Evolutionary conservation across 2,888 invertebrate genomes (phyloP).

Genomic region (Trissolcus brochymenae): DNA sequence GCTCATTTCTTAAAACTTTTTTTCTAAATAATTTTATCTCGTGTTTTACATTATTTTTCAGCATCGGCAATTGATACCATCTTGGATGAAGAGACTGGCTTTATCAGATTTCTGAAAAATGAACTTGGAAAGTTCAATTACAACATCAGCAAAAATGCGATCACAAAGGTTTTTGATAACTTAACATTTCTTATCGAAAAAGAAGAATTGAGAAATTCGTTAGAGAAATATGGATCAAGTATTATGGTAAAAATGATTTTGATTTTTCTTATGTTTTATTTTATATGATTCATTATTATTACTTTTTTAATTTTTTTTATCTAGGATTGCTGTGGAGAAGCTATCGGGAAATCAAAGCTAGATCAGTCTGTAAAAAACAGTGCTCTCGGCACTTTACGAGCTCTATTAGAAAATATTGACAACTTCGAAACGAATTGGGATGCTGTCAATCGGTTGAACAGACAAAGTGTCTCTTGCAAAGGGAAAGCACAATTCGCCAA

Average conservation of each 20-base stretch:
- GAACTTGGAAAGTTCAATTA: background rate
- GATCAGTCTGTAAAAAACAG: background rate
- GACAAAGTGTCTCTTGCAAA: background rate
- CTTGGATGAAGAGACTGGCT: background rate
- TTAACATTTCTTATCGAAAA: background rate
- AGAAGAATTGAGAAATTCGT: background rate
- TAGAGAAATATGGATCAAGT: background rate
- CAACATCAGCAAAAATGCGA: background rate
- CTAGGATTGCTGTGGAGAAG: slow-evolving; percentile 3
- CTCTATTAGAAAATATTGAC: background rate
- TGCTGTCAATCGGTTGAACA: background rate
- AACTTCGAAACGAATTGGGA: background rate
- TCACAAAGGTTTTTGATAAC: background rate
- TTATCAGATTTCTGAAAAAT: slow-evolving; percentile 1
- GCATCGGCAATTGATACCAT: background rate
- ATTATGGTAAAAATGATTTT: background rate
- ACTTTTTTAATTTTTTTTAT: background rate
- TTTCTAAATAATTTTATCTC: too few relatives aligned
- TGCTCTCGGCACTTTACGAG: background rate
- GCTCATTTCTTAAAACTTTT: too few relatives aligned
- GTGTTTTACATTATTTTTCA: background rate
- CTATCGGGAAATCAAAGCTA: slow-evolving; percentile 4
- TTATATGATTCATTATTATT: background rate
- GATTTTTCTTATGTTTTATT: background rate
- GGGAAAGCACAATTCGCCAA: background rate